These are phyloP conservation scores for Zeus faber DNA, from an alignment of 2,113 vertebrate species.

Conservation along the genomic window DNA sequence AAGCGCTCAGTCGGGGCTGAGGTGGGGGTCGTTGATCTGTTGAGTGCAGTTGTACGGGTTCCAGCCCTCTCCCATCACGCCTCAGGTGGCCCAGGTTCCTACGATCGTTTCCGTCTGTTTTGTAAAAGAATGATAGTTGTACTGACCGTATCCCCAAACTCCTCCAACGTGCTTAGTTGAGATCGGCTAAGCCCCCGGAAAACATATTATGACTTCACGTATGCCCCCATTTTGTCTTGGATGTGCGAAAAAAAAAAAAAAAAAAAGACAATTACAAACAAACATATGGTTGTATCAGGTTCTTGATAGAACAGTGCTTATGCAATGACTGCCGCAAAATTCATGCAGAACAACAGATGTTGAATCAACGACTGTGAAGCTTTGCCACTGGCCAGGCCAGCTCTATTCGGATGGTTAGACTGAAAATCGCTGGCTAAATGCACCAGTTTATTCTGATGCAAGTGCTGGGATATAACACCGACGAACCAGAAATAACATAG, in stretches of 20 bases:
- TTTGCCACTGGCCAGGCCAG: conserved; percentile 28
- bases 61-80: no score
- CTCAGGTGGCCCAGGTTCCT: no score
- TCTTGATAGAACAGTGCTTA: conserved; percentile 28
- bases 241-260: no score
- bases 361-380: conserved; percentile 47
- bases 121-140: no score
- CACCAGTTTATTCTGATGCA: conserved; percentile 33
- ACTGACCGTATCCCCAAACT: no score
- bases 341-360: conserved; percentile 52
- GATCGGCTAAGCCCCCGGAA: no score
- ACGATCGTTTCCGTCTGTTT: no score
- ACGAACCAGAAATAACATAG: no score
- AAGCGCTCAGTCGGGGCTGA: conserved; percentile 34
- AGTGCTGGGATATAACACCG: no score
- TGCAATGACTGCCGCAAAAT: conserved; percentile 11
- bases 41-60: conserved; percentile 65
- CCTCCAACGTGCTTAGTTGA: no score
- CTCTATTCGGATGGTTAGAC: conserved; percentile 59
- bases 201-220: no score
- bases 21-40: conserved; percentile 38
- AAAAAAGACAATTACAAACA: conserved; percentile 21
- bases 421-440: conserved; percentile 55
- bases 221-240: no score
- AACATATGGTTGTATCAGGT: background rate